Conservation (phyloP, 2,888 invertebrate species). For the Thalpophila matura region DNA sequence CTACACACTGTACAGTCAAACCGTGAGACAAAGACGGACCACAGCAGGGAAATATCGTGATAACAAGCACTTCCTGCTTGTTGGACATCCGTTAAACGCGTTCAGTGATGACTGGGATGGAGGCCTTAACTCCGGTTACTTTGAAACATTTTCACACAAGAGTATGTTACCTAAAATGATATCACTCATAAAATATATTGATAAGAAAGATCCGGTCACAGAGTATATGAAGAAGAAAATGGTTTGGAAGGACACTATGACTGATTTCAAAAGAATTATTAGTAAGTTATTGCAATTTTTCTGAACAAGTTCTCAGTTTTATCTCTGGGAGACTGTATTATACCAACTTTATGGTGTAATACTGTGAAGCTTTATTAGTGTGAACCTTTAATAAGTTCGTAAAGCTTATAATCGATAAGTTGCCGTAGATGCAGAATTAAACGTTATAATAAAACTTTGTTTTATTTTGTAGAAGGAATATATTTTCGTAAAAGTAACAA, state of each 20-base stretch:
- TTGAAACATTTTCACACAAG: conserved; percentile 79
- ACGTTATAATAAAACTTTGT: too few relatives aligned
- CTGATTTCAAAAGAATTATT: conserved; percentile 55
- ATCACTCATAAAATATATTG: conserved; percentile 68
- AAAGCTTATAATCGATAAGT: too few relatives aligned
- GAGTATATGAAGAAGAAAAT: conserved; percentile 74
- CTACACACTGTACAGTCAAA: conserved; percentile 70
- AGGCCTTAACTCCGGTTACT: conserved; percentile 75
- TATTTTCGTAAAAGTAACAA: too few relatives aligned
- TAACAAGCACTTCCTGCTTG: conserved; percentile 68
- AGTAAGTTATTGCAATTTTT: conserved; percentile 65
- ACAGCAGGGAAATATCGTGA: conserved; percentile 43
- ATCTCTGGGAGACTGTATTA: too few relatives aligned
- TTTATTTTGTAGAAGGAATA: too few relatives aligned
- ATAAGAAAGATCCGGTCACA: conserved; percentile 78
- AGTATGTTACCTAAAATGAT: conserved; percentile 80
- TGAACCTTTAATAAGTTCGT: too few relatives aligned
- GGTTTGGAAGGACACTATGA: conserved; percentile 70
- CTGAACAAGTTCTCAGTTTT: too few relatives aligned
- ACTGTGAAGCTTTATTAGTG: too few relatives aligned
- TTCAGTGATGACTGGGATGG: conserved; percentile 84
- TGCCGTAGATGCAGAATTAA: too few relatives aligned
- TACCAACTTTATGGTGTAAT: too few relatives aligned
- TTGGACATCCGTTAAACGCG: conserved; percentile 76
- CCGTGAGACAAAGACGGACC: conserved; percentile 67